phyloP scores from a whole-genome alignment of 2,113 vertebrate genomes.

The Aldabrachelys gigantea region DNA sequence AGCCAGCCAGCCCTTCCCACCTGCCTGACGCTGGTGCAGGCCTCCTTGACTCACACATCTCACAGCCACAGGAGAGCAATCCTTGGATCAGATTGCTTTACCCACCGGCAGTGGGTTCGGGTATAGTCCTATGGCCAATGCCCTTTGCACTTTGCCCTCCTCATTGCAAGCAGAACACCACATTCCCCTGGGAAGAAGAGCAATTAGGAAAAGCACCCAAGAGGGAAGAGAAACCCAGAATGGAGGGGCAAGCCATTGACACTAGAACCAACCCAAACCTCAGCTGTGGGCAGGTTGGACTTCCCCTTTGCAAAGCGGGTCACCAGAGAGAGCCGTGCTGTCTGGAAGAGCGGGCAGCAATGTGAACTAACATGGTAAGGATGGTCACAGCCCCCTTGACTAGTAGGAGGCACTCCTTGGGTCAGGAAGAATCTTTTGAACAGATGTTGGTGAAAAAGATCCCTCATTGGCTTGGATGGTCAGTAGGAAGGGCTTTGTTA shows the following conservation, averaged over 20 bases:
- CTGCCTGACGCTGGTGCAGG: background rate
- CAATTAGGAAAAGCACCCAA: background rate
- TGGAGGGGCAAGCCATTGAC: background rate
- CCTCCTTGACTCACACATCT: background rate
- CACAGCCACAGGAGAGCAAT: background rate
- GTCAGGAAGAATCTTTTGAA: background rate
- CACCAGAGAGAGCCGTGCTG: background rate
- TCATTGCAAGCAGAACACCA: background rate
- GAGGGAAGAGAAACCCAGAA: background rate
- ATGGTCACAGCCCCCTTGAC: background rate
- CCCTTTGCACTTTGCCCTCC: background rate
- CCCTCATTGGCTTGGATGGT: rapidly evolving
- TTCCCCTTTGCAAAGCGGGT: background rate
- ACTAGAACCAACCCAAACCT: background rate
- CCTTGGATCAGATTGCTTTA: background rate
- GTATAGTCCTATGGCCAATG: background rate
- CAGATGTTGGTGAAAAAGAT: background rate
- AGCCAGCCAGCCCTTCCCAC: background rate
- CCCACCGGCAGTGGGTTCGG: background rate
- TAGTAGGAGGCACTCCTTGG: background rate
- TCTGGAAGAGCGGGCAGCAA: background rate
- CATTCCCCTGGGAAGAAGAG: background rate
- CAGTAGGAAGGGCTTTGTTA: background rate
- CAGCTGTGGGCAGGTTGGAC: background rate
- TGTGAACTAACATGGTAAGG: background rate